Conservation (phyloP, 1,140 invertebrate species). For the Listronotus bonariensis region DNA sequence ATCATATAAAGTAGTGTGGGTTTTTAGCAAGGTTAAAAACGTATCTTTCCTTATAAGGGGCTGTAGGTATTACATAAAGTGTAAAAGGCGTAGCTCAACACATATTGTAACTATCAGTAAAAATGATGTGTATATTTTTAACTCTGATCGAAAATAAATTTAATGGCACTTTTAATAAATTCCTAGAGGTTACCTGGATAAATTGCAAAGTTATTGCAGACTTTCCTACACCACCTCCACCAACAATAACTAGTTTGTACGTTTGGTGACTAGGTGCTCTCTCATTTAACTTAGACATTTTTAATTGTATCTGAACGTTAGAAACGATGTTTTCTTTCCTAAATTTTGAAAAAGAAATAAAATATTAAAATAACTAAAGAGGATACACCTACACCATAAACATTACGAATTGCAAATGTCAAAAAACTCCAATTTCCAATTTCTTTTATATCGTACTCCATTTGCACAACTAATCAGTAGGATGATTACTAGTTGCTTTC, state of each 20-base stretch:
- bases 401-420: slow-evolving; percentile 8
- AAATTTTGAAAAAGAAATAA: slow-evolving; percentile 4
- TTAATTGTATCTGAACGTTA: too few relatives aligned
- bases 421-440: background rate
- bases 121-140: background rate
- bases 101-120: background rate
- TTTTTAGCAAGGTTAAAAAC: slow-evolving; percentile 45
- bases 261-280: slow-evolving; percentile 51
- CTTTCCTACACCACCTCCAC: slow-evolving; percentile 89
- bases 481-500: too few relatives aligned
- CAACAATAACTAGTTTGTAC: slow-evolving; percentile 89
- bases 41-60: slow-evolving; percentile 47
- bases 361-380: slow-evolving; percentile 3
- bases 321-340: background rate
- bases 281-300: slow-evolving; percentile 66
- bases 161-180: background rate
- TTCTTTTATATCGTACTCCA: background rate
- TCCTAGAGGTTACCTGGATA: slow-evolving; percentile 71
- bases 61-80: slow-evolving; percentile 14
- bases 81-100: background rate
- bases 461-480: too few relatives aligned
- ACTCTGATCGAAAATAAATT: slow-evolving; percentile 3
- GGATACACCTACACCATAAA: slow-evolving; percentile 12
- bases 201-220: slow-evolving; percentile 92
- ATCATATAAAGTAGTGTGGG: slow-evolving; percentile 39